A percentile compares a stretch with the other conserved stretches of the same genome.
Conservation (phyloP, 2,888 invertebrate species). For the Acronicta aceris region DNA sequence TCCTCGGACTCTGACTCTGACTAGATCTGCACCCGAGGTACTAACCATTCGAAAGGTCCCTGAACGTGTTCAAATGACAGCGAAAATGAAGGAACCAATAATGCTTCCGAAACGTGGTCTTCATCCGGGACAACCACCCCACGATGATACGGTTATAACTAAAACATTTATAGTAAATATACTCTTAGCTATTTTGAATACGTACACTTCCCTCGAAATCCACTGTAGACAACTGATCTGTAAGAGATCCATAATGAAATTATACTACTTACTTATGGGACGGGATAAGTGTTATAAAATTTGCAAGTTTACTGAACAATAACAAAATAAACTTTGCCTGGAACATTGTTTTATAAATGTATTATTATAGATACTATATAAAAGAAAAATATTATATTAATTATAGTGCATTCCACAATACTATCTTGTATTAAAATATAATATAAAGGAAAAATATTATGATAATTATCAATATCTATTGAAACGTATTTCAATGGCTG, state of each 20-base stretch:
- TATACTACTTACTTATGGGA: slow-evolving; percentile 10
- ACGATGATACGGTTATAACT: no score
- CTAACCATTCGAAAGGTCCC: no score
- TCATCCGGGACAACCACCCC: not conserved
- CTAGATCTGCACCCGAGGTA: slow-evolving; percentile 41
- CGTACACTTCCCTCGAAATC: not conserved
- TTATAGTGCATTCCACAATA: slow-evolving; percentile 33
- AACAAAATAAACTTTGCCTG: slow-evolving; percentile 1
- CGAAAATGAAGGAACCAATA: no score
- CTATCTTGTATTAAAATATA: not conserved
- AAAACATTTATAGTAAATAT: not conserved
- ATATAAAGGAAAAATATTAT: slow-evolving; percentile 15
- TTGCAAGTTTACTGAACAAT: slow-evolving; percentile 5
- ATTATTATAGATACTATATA: slow-evolving; percentile 6
- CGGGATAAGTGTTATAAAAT: slow-evolving; percentile 1
- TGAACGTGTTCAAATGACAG: no score
- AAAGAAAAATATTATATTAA: slow-evolving; percentile 19
- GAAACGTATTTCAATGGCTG: not conserved
- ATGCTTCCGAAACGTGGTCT: no score
- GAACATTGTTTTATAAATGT: slow-evolving; percentile 7
- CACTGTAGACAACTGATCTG: slow-evolving; percentile 25
- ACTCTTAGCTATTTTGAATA: slow-evolving; percentile 8
- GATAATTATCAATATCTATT: slow-evolving; percentile 9
- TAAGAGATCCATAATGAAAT: slow-evolving; percentile 1
- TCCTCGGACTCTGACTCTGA: slow-evolving; percentile 85